Evolutionary conservation across 2,888 invertebrate species (phyloP).

Genomic region (Philereme vetulata): DNA sequence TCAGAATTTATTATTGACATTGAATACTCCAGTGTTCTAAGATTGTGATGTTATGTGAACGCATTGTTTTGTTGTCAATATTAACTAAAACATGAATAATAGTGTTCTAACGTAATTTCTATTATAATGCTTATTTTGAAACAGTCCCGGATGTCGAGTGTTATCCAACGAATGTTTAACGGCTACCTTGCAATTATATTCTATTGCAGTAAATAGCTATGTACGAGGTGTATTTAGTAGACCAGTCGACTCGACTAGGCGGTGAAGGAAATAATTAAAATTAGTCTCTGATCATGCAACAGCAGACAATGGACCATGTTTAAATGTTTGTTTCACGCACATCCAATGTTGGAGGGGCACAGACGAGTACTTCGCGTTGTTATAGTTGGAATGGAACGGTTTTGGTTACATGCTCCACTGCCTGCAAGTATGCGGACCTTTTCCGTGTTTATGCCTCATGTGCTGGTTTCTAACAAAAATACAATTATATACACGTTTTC

Average conservation of each 20-base stretch:
- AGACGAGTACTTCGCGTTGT: constrained; percentile 19
- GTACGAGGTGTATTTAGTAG: constrained; percentile 31
- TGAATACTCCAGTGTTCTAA: constrained; percentile 23
- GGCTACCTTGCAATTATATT: constrained; percentile 34
- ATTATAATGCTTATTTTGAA: constrained; percentile 37
- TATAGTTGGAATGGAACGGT: background rate
- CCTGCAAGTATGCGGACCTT: constrained; percentile 52
- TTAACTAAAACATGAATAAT: constrained; percentile 21
- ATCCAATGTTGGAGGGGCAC: constrained; percentile 47
- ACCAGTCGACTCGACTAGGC: constrained; percentile 29
- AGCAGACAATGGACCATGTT: constrained; percentile 44
- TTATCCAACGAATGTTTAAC: constrained; percentile 38
- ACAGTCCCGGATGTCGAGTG: constrained; percentile 39
- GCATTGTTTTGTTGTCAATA: constrained; percentile 38
- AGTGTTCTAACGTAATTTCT: constrained; percentile 31
- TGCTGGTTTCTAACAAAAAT: constrained; percentile 51
- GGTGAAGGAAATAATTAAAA: constrained; percentile 49
- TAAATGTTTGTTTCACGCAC: constrained; percentile 53
- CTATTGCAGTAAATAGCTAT: constrained; percentile 35
- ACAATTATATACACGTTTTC: constrained; percentile 43
- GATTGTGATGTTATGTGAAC: constrained; percentile 29
- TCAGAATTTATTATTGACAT: constrained; percentile 39
- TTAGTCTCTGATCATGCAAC: constrained; percentile 50
- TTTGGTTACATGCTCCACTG: constrained; percentile 50
- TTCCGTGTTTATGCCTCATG: constrained; percentile 60